A percentile compares a stretch with the other conserved stretches of the same genome.
Conservation (phyloP, 2,888 invertebrate genomes). For the Melitaea athalia region DNA sequence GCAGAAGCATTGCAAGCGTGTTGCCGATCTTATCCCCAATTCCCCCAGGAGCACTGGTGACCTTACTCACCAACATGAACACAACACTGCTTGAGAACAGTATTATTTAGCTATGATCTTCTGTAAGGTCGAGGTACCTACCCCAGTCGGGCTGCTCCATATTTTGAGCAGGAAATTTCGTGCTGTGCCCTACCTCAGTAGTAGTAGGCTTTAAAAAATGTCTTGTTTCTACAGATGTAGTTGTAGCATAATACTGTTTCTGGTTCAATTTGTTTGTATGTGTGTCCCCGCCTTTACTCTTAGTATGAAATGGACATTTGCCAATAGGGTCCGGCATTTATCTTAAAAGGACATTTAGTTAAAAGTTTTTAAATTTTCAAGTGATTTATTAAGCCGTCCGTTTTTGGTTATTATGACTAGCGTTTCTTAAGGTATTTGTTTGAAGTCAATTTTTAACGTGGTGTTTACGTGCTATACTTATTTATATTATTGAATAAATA, state of each 20-base stretch:
- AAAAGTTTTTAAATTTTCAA: slow-evolving; percentile 33
- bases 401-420: slow-evolving; percentile 5
- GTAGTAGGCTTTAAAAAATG: neutral
- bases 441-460: neutral
- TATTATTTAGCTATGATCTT: too few species aligned
- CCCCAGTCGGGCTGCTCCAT: too few species aligned
- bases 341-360: slow-evolving; percentile 37
- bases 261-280: neutral
- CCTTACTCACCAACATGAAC: too few species aligned
- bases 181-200: too few species aligned
- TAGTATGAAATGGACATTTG: slow-evolving; percentile 34
- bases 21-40: too few species aligned
- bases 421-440: neutral
- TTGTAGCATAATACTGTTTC: neutral
- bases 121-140: too few species aligned
- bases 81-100: too few species aligned
- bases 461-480: neutral
- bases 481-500: too few species aligned
- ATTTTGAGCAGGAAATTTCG: too few species aligned
- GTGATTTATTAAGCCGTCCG: slow-evolving; percentile 17
- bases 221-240: neutral
- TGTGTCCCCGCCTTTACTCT: neutral
- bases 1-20: too few species aligned
- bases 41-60: too few species aligned
- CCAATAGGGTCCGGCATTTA: slow-evolving; percentile 35